Evolutionary conservation across 2,888 invertebrate species (phyloP).

Genomic region (Megastigmus dorsalis): DNA sequence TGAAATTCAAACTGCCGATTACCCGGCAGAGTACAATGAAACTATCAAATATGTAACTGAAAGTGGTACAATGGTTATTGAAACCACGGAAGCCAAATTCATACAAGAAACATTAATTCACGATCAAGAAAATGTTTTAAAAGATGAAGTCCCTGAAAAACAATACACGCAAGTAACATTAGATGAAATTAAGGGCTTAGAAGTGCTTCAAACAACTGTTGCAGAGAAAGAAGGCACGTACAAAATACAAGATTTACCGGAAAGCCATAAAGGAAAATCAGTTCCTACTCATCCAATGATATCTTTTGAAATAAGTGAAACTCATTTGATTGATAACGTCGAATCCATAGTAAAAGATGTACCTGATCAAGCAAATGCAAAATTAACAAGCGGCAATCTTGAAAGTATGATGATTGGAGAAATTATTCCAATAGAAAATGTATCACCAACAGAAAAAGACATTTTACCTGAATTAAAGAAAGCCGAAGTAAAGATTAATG

Average conservation of each 20-base stretch:
- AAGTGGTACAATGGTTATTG: slow-evolving; percentile 76
- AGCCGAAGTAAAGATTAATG: slow-evolving; percentile 73
- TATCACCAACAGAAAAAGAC: slow-evolving; percentile 73
- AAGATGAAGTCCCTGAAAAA: slow-evolving; percentile 69
- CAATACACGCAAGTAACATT: slow-evolving; percentile 75
- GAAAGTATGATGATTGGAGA: slow-evolving; percentile 77
- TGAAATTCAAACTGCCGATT: slow-evolving; percentile 78
- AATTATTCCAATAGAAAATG: slow-evolving; percentile 77
- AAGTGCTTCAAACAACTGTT: slow-evolving; percentile 79
- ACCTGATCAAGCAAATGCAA: slow-evolving; percentile 73
- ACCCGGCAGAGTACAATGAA: slow-evolving; percentile 76
- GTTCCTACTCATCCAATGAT: slow-evolving; percentile 76
- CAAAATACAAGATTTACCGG: slow-evolving; percentile 75
- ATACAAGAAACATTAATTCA: slow-evolving; percentile 79
- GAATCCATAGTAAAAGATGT: slow-evolving; percentile 69
- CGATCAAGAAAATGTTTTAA: slow-evolving; percentile 79
- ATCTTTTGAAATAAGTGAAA: slow-evolving; percentile 76
- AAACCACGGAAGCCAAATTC: slow-evolving; percentile 81
- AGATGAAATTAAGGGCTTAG: slow-evolving; percentile 79
- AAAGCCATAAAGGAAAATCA: slow-evolving; percentile 76
- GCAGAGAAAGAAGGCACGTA: slow-evolving; percentile 81
- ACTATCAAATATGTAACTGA: slow-evolving; percentile 77
- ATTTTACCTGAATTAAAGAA: slow-evolving; percentile 71
- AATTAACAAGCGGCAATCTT: slow-evolving; percentile 70
- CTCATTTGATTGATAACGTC: slow-evolving; percentile 73